phyloP scores from a whole-genome alignment of 2,797 vertebrate genomes.

The Falco biarmicus region DNA sequence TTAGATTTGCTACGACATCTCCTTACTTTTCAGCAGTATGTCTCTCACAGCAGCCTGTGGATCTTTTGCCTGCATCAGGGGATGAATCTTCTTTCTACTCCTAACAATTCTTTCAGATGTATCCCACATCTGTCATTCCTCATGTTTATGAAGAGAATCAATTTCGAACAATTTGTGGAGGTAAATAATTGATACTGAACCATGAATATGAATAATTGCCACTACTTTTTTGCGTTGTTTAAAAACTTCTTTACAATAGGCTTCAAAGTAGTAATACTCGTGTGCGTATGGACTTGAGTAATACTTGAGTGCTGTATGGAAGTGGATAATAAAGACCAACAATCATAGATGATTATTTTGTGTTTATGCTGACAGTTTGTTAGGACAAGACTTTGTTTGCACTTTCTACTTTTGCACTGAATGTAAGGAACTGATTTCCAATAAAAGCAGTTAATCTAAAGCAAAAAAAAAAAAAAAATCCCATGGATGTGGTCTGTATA shows the following conservation, averaged over 20 bases:
- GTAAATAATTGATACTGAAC: neutral
- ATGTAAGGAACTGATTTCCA: neutral
- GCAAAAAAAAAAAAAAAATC: neutral
- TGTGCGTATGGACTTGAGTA: neutral
- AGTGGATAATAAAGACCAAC: neutral
- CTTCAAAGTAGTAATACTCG: neutral
- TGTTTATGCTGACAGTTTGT: neutral
- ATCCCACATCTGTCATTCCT: neutral
- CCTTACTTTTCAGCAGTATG: neutral
- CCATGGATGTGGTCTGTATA: neutral
- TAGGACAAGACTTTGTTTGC: neutral
- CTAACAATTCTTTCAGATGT: neutral
- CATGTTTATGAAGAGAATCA: neutral
- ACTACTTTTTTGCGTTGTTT: neutral
- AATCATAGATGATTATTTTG: neutral
- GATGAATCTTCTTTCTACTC: neutral
- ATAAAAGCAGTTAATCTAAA: neutral
- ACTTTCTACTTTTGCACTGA: neutral
- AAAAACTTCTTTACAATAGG: neutral
- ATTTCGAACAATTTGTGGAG: neutral
- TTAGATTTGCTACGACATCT: neutral
- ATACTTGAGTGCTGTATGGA: neutral
- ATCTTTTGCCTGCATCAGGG: neutral
- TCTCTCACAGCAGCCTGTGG: neutral
- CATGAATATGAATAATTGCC: neutral